A percentile compares a stretch with the other conserved stretches of the same genome.
These are phyloP conservation scores for Anneissia japonica DNA, from an alignment of 35 echinoderm and acorn worm species.

Conservation along the genomic window DNA sequence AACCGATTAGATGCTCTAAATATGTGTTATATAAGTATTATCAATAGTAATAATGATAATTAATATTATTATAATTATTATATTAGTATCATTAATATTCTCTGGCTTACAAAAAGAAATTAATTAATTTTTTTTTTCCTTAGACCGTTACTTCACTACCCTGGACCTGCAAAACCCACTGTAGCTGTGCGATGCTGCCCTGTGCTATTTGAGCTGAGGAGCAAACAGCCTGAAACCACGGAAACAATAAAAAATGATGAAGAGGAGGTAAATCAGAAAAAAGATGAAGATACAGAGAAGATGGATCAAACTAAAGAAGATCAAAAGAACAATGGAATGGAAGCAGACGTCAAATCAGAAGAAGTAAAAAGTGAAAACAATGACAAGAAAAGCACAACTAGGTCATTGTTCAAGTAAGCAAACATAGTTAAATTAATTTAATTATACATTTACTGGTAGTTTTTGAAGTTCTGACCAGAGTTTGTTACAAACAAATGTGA, in stretches of 20 bases:
- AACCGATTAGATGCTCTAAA: too few relatives aligned
- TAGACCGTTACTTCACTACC: slow-evolving; percentile 81
- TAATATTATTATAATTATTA: too few relatives aligned
- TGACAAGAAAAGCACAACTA: background rate
- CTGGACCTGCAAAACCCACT: slow-evolving; percentile 75
- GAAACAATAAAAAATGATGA: background rate
- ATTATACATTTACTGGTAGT: too few relatives aligned
- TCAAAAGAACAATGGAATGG: background rate
- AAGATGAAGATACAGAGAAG: background rate
- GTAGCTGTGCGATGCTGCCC: slow-evolving; percentile 86
- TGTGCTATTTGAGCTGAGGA: slow-evolving; percentile 72
- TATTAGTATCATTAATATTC: too few relatives aligned
- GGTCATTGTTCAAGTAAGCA: background rate
- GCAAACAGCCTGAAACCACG: slow-evolving; percentile 1
- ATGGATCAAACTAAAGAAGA: background rate
- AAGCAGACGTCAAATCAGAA: background rate
- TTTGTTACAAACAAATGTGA: too few relatives aligned
- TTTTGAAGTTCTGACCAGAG: too few relatives aligned
- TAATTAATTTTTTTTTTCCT: background rate
- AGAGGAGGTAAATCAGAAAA: background rate
- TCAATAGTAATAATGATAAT: too few relatives aligned
- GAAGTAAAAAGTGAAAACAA: too few relatives aligned
- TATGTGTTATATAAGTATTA: too few relatives aligned
- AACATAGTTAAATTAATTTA: too few relatives aligned
- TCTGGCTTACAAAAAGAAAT: background rate